These are phyloP conservation scores for Trachelus stipa DNA, from an alignment of 2,888 invertebrate genomes.

Conservation along the genomic window DNA sequence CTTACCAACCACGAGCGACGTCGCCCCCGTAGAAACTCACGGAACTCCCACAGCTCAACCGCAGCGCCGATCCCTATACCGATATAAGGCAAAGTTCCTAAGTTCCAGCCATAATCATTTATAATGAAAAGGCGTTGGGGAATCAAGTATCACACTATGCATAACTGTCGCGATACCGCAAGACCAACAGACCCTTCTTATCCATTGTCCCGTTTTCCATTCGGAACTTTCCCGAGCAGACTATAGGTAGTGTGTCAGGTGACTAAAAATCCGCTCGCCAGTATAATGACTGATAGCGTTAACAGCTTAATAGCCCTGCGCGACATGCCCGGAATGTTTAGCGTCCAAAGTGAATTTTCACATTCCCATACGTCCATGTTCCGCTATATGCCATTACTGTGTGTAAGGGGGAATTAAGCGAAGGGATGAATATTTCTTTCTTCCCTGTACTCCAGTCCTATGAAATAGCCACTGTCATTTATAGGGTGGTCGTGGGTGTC, in stretches of 20 bases:
- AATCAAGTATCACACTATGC: neutral
- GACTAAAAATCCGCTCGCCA: neutral
- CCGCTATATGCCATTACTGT: neutral
- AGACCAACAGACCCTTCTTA: neutral
- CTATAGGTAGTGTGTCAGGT: neutral
- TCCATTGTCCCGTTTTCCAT: neutral
- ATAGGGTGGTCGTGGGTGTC: neutral
- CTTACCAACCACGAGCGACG: slow-evolving; percentile 1
- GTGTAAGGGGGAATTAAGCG: neutral
- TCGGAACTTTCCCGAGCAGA: neutral
- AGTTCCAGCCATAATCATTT: slow-evolving; percentile 5
- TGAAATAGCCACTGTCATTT: neutral
- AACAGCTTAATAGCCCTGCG: neutral
- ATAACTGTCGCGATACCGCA: neutral
- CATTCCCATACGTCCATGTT: neutral
- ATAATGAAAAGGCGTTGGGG: neutral
- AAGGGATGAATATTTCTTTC: neutral
- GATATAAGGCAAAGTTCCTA: neutral
- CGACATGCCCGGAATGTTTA: neutral
- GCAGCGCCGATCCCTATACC: neutral
- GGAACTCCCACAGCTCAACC: neutral
- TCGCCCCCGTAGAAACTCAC: neutral
- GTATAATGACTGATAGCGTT: neutral
- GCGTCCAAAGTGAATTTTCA: neutral
- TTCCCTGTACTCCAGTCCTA: neutral